Evolutionary conservation across 2,797 vertebrate genomes (phyloP).

Genomic region (Chromis chromis): DNA sequence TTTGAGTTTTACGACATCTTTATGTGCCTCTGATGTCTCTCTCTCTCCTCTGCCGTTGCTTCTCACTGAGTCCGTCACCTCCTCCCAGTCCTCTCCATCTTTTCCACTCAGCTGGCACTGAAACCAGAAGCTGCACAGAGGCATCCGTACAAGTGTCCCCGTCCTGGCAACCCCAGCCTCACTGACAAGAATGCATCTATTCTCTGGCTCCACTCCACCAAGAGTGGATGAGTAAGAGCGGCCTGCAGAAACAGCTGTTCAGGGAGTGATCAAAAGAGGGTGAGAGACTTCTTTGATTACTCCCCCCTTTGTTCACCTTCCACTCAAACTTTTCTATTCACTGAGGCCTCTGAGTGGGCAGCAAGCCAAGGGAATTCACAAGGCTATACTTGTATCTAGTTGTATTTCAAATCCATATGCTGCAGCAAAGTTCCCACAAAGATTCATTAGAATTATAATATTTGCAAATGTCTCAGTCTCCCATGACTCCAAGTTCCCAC

Average conservation of each 20-base stretch:
- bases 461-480: conserved; percentile 29
- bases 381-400: conserved; percentile 8
- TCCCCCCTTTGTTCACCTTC: conserved; percentile 65
- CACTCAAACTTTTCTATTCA: conserved; percentile 62
- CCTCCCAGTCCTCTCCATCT: conserved; percentile 24
- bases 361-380: conserved; percentile 26
- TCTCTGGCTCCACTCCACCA: conserved; percentile 69
- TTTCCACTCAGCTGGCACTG: conserved; percentile 46
- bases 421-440: neutral
- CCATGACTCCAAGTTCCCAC: neutral
- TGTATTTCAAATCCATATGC: conserved; percentile 15
- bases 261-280: conserved; percentile 71
- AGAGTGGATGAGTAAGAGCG: conserved; percentile 66
- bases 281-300: conserved; percentile 72
- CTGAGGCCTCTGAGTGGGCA: conserved; percentile 45
- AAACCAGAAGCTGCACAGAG: conserved; percentile 43
- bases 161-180: conserved; percentile 65
- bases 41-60: neutral
- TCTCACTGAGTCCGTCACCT: neutral
- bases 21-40: conserved; percentile 5
- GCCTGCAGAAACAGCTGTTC: conserved; percentile 78
- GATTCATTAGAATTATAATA: conserved; percentile 11
- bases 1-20: neutral
- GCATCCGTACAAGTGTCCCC: conserved; percentile 54
- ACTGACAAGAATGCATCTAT: conserved; percentile 67